Evolutionary conservation across 2,888 invertebrate genomes (phyloP).

Genomic region (Caenorhabditis sinica): DNA sequence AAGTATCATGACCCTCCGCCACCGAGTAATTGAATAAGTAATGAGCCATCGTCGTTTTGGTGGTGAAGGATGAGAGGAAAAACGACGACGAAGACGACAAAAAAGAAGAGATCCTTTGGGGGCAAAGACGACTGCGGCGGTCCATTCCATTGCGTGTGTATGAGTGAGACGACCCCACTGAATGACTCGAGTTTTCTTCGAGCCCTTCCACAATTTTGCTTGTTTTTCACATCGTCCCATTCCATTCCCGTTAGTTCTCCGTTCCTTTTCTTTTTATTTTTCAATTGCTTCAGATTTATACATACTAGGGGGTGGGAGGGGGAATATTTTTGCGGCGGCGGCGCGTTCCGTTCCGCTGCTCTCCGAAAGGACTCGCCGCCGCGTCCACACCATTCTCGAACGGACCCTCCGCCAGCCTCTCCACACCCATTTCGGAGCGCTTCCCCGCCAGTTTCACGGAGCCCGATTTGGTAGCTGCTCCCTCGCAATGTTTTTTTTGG

Average conservation of each 20-base stretch:
- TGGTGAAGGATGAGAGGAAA: constrained; percentile 33
- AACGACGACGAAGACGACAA: constrained; percentile 33
- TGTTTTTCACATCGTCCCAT: constrained; percentile 62
- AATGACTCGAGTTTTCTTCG: constrained; percentile 60
- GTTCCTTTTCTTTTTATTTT: constrained; percentile 44
- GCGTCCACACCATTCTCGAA: neutral
- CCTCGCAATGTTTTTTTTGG: constrained; percentile 50
- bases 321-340: constrained; percentile 27
- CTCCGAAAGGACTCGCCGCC: neutral
- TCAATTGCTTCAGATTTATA: constrained; percentile 64
- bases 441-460: constrained; percentile 1
- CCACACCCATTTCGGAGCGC: constrained; percentile 34
- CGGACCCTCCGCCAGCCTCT: no score
- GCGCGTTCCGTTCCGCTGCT: constrained; percentile 39
- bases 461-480: constrained; percentile 14
- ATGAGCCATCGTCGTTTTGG: constrained; percentile 55
- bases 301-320: constrained; percentile 33
- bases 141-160: constrained; percentile 56
- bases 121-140: constrained; percentile 47
- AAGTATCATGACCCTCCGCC: constrained; percentile 50
- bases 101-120: constrained; percentile 60
- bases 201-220: constrained; percentile 46
- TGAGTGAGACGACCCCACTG: constrained; percentile 63
- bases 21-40: constrained; percentile 70
- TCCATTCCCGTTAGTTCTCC: constrained; percentile 45